phyloP scores from a whole-genome alignment of 2,888 invertebrate species.

The Lithodes maja region DNA sequence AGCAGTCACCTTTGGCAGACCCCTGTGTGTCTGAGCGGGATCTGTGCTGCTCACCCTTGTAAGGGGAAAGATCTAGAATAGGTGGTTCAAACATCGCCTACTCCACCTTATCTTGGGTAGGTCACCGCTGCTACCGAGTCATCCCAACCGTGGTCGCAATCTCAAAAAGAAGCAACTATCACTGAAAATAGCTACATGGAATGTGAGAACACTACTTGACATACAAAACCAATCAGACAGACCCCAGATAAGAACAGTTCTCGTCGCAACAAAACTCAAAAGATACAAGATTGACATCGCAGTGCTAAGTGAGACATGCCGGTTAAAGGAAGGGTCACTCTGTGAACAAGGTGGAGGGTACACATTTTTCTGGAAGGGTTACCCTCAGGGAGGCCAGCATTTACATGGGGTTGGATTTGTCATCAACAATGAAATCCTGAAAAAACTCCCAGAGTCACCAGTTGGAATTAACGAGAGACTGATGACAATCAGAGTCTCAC shows the following conservation, averaged over 20 bases:
- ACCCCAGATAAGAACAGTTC: background rate
- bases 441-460: background rate
- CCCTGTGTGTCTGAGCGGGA: background rate
- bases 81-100: background rate
- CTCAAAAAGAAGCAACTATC: background rate
- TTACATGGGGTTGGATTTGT: background rate
- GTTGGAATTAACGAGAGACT: background rate
- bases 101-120: background rate
- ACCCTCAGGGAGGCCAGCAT: background rate
- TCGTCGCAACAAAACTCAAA: background rate
- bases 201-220: background rate
- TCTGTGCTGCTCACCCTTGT: background rate
- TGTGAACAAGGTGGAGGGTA: background rate
- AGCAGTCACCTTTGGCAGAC: conserved; percentile 9
- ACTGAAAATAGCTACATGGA: conserved; percentile 1
- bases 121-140: background rate
- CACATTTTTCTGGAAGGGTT: background rate
- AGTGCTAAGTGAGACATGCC: background rate
- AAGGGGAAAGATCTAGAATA: background rate
- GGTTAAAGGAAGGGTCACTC: background rate
- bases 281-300: background rate
- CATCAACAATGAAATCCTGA: background rate
- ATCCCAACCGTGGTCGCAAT: background rate
- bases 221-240: background rate
- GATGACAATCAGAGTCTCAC: background rate